Evolutionary conservation across 2,888 invertebrate species (phyloP).

Genomic region (Macrophya alboannulata): DNA sequence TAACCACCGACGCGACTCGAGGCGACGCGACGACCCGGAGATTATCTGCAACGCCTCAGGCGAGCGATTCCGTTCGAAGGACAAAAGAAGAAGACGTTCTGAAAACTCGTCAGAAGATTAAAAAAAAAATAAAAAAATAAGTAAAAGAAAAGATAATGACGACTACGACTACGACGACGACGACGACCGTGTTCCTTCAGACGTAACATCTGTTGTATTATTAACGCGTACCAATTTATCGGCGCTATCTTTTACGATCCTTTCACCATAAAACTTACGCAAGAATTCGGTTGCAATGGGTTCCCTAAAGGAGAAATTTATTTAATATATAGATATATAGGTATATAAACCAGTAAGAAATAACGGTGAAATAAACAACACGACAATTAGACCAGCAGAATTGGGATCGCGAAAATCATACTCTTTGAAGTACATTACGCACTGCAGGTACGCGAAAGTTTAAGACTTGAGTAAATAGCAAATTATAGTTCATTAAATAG

Average conservation of each 20-base stretch:
- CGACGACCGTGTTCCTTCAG: slow-evolving; percentile 26
- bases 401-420: slow-evolving; percentile 15
- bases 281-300: slow-evolving; percentile 3
- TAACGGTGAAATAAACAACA: slow-evolving; percentile 15
- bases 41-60: slow-evolving; percentile 36
- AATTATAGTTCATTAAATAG: not conserved
- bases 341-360: not conserved
- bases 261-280: slow-evolving; percentile 30
- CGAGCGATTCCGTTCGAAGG: slow-evolving; percentile 29
- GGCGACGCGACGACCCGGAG: not conserved
- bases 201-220: slow-evolving; percentile 49
- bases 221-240: slow-evolving; percentile 40
- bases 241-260: slow-evolving; percentile 22
- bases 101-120: slow-evolving; percentile 41
- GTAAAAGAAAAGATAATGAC: slow-evolving; percentile 23
- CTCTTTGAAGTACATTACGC: not conserved
- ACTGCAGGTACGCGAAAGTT: not conserved
- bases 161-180: not conserved
- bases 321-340: not conserved
- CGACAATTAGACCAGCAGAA: not conserved
- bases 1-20: slow-evolving; percentile 4
- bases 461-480: not conserved
- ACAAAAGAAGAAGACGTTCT: slow-evolving; percentile 37
- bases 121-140: not conserved
- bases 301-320: slow-evolving; percentile 6